Base-by-base conservation (phyloP, 2,888 invertebrate species). In the Troides oblongomaculatus region DNA sequence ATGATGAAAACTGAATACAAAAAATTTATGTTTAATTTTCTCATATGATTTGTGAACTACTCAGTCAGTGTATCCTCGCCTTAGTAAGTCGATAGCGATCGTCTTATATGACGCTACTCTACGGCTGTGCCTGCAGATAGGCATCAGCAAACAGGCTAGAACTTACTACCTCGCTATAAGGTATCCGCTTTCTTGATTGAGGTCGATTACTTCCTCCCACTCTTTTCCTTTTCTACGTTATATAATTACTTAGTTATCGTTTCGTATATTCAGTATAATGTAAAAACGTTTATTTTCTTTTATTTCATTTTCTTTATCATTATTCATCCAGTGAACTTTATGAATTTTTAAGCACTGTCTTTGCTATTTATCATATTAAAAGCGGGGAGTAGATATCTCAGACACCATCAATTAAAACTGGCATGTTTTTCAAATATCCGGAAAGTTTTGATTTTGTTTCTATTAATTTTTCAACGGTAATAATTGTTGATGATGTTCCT, bases 111-210 rank as follows among this genome's bases (percentile, higher is more conserved):
- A 77, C 74, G 75, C 76, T 76, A 73, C 73, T 75, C 73, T 67
- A 65, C 67, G 69, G 59, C 63, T 23, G 66, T 66, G 62, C 67
- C 57, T 60, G 53, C 58, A 74, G 81, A 81, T 80, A 81, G 75
- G 74, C 77, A 81, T 82, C 79, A 75, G 76, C 78, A 80, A 82
- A 82, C 78, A 79, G 75, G 66, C 72, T 72, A 71, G 73, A 74
- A 72, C 75, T 73, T 75, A 76, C 74, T 65, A 65, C 58, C 69
- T 63, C 58, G 62, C 62, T 39, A 66, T 70, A 57, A 66, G 65
- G 62, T 69, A 69, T 65, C 56, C 65, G 62, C 62, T 66, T 56
- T 53, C 59, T 39, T 59, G 70, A 70, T 70, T 70, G 59, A 66
- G 70, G 66, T 66, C 66, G 66, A 66, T 66, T 53, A 66, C 62